Evolutionary conservation across 2,113 vertebrate genomes (phyloP).

Genomic region (Corythaixoides concolor): DNA sequence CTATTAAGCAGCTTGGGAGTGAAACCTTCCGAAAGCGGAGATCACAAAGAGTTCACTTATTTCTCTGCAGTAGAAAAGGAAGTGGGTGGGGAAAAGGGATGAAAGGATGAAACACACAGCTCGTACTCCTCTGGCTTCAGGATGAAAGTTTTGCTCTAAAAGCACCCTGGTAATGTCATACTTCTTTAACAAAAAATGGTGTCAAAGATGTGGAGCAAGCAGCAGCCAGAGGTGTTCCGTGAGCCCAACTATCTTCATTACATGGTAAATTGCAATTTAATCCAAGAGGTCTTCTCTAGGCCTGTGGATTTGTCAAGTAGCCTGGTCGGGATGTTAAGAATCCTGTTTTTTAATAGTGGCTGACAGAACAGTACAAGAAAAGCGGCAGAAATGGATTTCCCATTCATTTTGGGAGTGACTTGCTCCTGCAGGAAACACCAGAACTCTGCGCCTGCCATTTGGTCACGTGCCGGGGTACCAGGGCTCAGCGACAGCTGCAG

Average conservation of each 20-base stretch:
- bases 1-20: background rate
- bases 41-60: slow-evolving; percentile 44
- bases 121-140: background rate
- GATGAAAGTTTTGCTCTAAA: background rate
- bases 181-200: background rate
- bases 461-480: accelerated
- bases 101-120: slow-evolving; percentile 9
- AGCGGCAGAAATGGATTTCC: background rate
- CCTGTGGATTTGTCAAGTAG: background rate
- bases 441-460: background rate
- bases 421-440: background rate
- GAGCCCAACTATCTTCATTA: background rate
- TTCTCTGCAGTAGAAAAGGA: slow-evolving; percentile 18
- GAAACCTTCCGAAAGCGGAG: slow-evolving; percentile 24
- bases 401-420: background rate
- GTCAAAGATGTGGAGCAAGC: background rate
- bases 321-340: background rate
- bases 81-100: slow-evolving; percentile 39
- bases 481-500: accelerated
- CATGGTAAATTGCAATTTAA: background rate
- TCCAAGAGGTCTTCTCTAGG: background rate
- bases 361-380: background rate
- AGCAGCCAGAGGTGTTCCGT: background rate
- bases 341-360: background rate
- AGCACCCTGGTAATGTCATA: background rate